phyloP scores from a whole-genome alignment of 1,140 invertebrate genomes.

The Andrena cerasifolii region DNA sequence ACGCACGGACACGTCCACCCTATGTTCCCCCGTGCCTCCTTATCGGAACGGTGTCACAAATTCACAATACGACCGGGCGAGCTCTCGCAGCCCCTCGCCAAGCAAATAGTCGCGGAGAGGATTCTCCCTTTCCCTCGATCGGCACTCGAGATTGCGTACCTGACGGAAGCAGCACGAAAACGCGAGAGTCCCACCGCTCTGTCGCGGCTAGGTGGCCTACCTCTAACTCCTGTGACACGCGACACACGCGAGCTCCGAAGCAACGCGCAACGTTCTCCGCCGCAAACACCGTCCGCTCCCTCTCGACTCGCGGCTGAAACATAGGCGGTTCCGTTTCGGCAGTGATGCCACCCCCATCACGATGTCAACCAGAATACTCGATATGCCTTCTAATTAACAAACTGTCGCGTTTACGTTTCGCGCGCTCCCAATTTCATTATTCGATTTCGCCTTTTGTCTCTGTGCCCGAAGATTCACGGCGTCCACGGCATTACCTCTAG shows the following conservation, averaged over 20 bases:
- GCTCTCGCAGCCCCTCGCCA: neutral
- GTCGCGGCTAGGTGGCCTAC: slow-evolving; percentile 30
- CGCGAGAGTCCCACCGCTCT: slow-evolving; percentile 30
- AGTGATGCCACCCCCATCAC: neutral
- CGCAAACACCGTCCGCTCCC: too few relatives aligned
- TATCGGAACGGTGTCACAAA: slow-evolving; percentile 29
- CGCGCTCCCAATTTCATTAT: neutral
- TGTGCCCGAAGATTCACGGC: neutral
- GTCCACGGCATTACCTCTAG: slow-evolving; percentile 8
- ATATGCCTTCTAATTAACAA: slow-evolving; percentile 25
- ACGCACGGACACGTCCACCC: slow-evolving; percentile 18
- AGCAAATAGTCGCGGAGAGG: neutral
- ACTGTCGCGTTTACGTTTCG: neutral
- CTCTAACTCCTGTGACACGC: slow-evolving; percentile 46
- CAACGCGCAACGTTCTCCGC: slow-evolving; percentile 1
- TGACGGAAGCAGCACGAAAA: slow-evolving; percentile 33
- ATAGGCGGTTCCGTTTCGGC: slow-evolving; percentile 10
- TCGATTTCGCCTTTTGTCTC: neutral
- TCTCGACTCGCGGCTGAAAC: too few relatives aligned
- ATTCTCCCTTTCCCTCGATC: neutral
- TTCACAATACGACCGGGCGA: slow-evolving; percentile 31
- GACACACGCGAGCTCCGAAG: slow-evolving; percentile 39
- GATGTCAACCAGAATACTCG: slow-evolving; percentile 14
- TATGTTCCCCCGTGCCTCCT: slow-evolving; percentile 23
- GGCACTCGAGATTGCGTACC: neutral